phyloP scores from a whole-genome alignment of 2,113 vertebrate species.

The Oxyura jamaicensis region DNA sequence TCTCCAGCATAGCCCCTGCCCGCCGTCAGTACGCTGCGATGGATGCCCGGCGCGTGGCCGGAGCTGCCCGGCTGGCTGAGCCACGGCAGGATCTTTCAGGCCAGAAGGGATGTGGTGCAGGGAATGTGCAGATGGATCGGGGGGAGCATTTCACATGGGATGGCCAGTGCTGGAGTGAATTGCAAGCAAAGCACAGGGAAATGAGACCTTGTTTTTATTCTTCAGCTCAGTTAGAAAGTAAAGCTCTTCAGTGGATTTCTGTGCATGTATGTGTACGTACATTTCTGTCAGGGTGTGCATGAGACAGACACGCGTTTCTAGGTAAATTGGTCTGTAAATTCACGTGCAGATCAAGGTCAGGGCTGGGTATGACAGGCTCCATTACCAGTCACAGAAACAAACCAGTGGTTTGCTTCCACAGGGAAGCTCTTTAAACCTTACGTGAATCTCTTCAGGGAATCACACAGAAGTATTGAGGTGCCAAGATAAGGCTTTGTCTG shows the following conservation, averaged over 20 bases:
- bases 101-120: background rate
- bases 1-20: background rate
- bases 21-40: background rate
- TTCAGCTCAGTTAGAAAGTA: background rate
- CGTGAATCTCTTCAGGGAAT: background rate
- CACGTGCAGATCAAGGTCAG: conserved; percentile 23
- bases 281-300: background rate
- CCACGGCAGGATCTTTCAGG: background rate
- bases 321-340: background rate
- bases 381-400: background rate
- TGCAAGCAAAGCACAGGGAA: background rate
- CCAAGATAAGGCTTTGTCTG: background rate
- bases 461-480: background rate
- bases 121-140: background rate
- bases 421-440: background rate
- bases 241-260: background rate
- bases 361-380: background rate
- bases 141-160: background rate
- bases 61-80: conserved; percentile 38
- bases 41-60: conserved; percentile 10
- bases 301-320: background rate
- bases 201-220: background rate
- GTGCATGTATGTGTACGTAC: background rate
- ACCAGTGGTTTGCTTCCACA: background rate
- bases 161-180: background rate